Evolutionary conservation across 2,113 vertebrate species (phyloP).

Genomic region (Anseranas semipalmata): DNA sequence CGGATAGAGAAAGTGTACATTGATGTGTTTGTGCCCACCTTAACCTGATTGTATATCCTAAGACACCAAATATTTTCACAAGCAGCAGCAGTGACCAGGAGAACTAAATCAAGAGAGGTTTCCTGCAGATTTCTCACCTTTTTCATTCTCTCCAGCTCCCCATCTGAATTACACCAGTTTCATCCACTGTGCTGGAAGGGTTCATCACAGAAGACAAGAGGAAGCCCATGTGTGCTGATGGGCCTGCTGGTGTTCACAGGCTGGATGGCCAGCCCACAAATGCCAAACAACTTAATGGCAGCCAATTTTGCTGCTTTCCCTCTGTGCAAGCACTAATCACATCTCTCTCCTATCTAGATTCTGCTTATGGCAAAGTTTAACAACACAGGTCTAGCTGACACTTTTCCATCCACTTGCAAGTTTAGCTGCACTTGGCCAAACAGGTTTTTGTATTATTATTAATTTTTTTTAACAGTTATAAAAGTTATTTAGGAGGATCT

Average conservation of each 20-base stretch:
- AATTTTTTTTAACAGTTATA: background rate
- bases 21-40: background rate
- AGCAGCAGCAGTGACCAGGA: background rate
- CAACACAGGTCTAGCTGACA: background rate
- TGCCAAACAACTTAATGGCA: background rate
- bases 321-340: background rate
- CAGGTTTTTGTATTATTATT: background rate
- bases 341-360: background rate
- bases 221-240: background rate
- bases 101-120: background rate
- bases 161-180: background rate
- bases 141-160: background rate
- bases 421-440: background rate
- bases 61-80: background rate
- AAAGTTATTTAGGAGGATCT: background rate
- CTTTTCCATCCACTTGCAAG: background rate
- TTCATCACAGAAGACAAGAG: background rate
- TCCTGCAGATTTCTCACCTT: background rate
- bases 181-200: background rate
- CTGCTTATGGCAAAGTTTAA: background rate
- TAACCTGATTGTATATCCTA: background rate
- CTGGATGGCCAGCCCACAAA: background rate
- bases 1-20: accelerated
- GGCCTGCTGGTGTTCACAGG: background rate
- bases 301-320: background rate